Percentiles rank a stretch among this genome's conserved stretches.
phyloP scores from a whole-genome alignment of 2,888 invertebrate species.

The Sthenelais limicola region DNA sequence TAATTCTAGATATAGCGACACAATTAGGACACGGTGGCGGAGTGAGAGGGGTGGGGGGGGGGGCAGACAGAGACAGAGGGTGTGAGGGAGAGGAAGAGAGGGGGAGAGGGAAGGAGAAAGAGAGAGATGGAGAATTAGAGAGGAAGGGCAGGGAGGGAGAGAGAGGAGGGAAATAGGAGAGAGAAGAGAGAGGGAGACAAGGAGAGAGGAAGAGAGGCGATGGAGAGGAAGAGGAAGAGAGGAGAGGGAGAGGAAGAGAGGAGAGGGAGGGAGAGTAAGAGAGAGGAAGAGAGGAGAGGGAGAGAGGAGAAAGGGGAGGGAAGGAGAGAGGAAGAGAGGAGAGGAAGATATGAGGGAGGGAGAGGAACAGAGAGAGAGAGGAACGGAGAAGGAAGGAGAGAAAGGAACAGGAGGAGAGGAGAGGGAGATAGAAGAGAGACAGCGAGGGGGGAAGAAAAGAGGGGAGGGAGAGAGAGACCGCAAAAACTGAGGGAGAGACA shows the following conservation, averaged over 20 bases:
- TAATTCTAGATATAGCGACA: no score
- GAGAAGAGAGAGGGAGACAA: no score
- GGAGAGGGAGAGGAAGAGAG: not conserved
- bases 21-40: no score
- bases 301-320: not conserved
- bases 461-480: not conserved
- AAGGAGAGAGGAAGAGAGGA: not conserved
- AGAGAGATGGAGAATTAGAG: no score
- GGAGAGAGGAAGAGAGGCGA: slow-evolving; percentile 4
- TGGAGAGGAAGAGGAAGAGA: not conserved
- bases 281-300: not conserved
- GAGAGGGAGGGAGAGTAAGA: not conserved
- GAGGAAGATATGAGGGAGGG: not conserved
- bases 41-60: no score
- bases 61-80: no score
- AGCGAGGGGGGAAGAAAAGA: not conserved
- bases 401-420: not conserved
- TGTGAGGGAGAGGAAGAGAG: no score
- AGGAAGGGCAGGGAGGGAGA: not conserved
- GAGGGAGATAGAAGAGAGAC: not conserved
- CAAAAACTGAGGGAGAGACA: no score
- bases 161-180: not conserved
- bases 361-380: not conserved
- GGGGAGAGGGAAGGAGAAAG: no score
- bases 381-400: no score